Conservation (phyloP, 2,888 invertebrate genomes). For the Anarsia innoxiella region DNA sequence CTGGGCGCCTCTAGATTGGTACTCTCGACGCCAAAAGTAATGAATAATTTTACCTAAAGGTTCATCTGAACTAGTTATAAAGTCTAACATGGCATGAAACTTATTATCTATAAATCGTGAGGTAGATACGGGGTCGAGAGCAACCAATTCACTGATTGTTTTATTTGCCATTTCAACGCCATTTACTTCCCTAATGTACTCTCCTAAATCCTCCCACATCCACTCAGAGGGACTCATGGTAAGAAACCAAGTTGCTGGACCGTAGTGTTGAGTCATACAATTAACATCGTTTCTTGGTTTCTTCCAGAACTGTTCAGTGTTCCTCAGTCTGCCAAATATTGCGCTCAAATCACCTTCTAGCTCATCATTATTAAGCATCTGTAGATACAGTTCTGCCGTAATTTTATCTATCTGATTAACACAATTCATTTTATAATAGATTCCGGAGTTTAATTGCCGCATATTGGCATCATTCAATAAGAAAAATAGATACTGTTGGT, state of each 20-base stretch:
- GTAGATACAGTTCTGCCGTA: conserved; percentile 24
- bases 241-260: conserved; percentile 22
- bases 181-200: conserved; percentile 26
- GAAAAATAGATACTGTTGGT: conserved; percentile 18
- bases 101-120: conserved; percentile 31
- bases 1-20: conserved; percentile 25
- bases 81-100: conserved; percentile 27
- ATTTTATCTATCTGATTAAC: conserved; percentile 20
- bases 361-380: conserved; percentile 22
- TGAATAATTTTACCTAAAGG: conserved; percentile 24
- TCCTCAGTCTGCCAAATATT: conserved; percentile 25
- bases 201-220: conserved; percentile 27
- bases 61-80: conserved; percentile 22
- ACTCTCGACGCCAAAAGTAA: conserved; percentile 28
- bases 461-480: conserved; percentile 17
- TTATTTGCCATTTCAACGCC: conserved; percentile 21
- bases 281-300: conserved; percentile 23
- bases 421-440: conserved; percentile 26
- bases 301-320: conserved; percentile 25
- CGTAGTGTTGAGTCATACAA: conserved; percentile 25
- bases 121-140: conserved; percentile 28
- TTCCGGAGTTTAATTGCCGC: conserved; percentile 23
- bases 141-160: conserved; percentile 27
- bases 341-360: conserved; percentile 25
- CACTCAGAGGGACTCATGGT: conserved; percentile 21